Evolutionary conservation across 1,140 invertebrate species (phyloP).

Genomic region (Proctacanthus coquilletti): DNA sequence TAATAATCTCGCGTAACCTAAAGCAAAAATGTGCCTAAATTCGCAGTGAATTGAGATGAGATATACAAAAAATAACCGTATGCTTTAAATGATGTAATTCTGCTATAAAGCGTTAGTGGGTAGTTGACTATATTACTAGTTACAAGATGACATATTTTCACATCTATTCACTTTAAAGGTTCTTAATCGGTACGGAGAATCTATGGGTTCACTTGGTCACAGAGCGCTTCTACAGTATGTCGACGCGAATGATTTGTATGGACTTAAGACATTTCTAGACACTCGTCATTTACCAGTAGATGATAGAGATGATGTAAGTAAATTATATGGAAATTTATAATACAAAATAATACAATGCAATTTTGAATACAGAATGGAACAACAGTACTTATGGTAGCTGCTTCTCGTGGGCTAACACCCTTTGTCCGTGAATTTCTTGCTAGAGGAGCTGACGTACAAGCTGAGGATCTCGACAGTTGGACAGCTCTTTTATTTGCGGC

Average conservation of each 20-base stretch:
- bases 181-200: conserved; percentile 42
- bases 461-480: conserved; percentile 90
- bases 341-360: neutral
- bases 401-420: conserved; percentile 58
- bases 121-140: no score
- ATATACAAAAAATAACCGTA: conserved; percentile 8
- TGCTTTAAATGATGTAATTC: conserved; percentile 7
- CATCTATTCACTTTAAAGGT: conserved; percentile 13
- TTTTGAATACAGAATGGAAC: conserved; percentile 58
- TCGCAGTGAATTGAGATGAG: no score
- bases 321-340: neutral
- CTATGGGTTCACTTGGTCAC: conserved; percentile 77
- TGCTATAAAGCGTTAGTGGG: no score
- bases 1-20: conserved; percentile 14
- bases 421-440: conserved; percentile 72
- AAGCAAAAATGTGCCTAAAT: conserved; percentile 7
- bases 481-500: conserved; percentile 77
- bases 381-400: conserved; percentile 80
- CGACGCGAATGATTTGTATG: conserved; percentile 60
- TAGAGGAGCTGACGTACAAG: conserved; percentile 76
- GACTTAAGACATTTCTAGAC: conserved; percentile 63
- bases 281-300: conserved; percentile 69
- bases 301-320: conserved; percentile 74
- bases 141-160: neutral
- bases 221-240: conserved; percentile 63